Percentiles rank a stretch among this genome's conserved stretches.
Evolutionary conservation across 2,113 vertebrate species (phyloP).

Genomic region (Platysteira castanea): DNA sequence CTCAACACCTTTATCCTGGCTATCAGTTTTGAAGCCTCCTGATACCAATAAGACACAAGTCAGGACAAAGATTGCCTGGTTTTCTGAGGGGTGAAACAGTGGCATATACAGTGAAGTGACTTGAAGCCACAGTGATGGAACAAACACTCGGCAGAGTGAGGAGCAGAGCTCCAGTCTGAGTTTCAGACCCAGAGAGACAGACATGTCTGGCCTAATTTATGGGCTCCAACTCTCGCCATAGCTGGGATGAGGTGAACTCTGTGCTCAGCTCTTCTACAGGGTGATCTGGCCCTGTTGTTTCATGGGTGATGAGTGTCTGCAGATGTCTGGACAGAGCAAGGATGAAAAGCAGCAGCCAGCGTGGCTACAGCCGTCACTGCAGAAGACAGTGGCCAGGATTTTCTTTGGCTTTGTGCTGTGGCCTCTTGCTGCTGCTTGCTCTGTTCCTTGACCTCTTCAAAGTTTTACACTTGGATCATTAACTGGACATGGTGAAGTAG

Average conservation of each 20-base stretch:
- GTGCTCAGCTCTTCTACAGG: neutral
- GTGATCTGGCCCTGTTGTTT: neutral
- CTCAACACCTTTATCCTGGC: constrained; percentile 34
- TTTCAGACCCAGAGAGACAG: neutral
- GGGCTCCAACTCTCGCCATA: neutral
- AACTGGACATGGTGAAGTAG: neutral
- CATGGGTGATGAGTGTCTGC: neutral
- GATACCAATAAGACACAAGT: neutral
- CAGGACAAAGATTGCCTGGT: neutral
- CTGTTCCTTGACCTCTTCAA: neutral
- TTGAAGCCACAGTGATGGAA: neutral
- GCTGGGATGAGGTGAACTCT: neutral
- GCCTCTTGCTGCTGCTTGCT: neutral
- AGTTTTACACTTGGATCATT: neutral
- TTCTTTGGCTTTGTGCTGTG: neutral
- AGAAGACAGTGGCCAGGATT: neutral
- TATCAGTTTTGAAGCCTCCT: neutral
- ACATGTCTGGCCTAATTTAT: neutral
- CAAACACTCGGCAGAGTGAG: rapidly evolving
- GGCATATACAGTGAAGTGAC: neutral
- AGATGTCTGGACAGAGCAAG: neutral
- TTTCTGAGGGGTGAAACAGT: neutral
- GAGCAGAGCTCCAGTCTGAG: neutral
- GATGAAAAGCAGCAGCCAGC: neutral
- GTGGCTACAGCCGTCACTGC: neutral